Base-by-base conservation (phyloP, 2,797 vertebrate genomes). In the Gambusia yucatana region DNA sequence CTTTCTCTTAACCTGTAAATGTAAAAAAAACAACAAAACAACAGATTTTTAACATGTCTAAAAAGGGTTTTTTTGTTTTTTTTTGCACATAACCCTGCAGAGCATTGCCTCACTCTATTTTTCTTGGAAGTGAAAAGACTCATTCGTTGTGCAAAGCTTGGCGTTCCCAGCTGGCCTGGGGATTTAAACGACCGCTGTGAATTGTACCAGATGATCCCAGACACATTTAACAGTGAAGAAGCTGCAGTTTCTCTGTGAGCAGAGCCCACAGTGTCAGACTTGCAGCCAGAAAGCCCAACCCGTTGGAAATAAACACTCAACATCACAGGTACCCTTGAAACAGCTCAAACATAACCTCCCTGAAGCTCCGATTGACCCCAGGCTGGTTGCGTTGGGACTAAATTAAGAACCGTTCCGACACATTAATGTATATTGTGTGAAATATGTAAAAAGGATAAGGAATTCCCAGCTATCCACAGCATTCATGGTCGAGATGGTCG, bases 111-210 rank as follows among this genome's bases (percentile, higher is more conserved):
- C 25, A 55, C 8, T 67, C 46, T 67, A 30, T 74, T 30, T 39
- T 41, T 9, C 72, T 79, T 30, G 3, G 25, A 41, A 39, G 22
- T 20, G 22, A 20, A 41, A 4, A 41, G 11, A 14, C 7, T 65
- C 3, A 1, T 61, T 65, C 3, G 10, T 30, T n/a, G 44, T 52
- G 39, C 73, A n/a, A 5, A 43, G 4, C 22, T 25, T 70, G 78
- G 70, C 28, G 76, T 77, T 85, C 90, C 91, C 90, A 93, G 92
- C 92, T 80, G 91, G 91, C 81, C 85, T 92, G 89, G 82, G 84
- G 73, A 86, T 75, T 72, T 46, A 44, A 83, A 82, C n/a, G 0
- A 6, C 39, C 65, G 63, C 17, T 11, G 39, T 59, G 1, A 75
- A 16, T 20, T 6, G 71, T 5, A 41, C 3, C 20, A 57, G 59